Base-by-base conservation (phyloP, 2,797 vertebrate species). In the Tolypeutes matacus region DNA sequence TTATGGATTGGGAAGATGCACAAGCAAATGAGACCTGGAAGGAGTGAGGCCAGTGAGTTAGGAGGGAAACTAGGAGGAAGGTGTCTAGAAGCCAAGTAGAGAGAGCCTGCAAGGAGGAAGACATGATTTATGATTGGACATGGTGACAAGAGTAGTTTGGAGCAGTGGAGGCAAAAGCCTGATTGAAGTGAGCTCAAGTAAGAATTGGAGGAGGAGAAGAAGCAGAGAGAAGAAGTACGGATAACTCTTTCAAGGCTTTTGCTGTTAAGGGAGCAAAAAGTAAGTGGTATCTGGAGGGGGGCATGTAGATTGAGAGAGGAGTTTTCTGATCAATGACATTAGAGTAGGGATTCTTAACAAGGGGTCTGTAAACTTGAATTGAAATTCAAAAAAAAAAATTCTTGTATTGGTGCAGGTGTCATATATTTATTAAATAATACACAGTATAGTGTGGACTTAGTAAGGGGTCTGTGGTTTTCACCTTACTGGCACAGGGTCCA, bases 181-280 rank as follows among this genome's bases (percentile, higher is more conserved):
- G 21, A 73, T 72, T 72, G 29, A 62, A 77, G 9, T 73, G 34
- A 39, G 72, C n/a, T 84, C 21, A 58, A 67, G 36, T 27, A 39
- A 56, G 27, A 88, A 39, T 31, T 20, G 46, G 31, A 36, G 64
- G 18, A 21, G 27, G 58, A 70, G 49, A 92, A 42, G 31, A 92
- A 42, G 31, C 21, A 39, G 31, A 39, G 65, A 65, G 31, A 83
- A 69, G 10, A 69, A 75, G 53, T 42, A 34, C 17, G 60, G 46
- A 21, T 53, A 75, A 51, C 49, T 51, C 89, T 93, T 76, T 82
- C 20, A 78, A 72, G 78, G 76, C 12, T 31, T 93, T 64, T 84
- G 18, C 53, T 18, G 27, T 39, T 49, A 92, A 85, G 46, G 34
- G 25, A 77, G 65, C 5, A 91, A 39, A 72, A 9, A 60, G 36